Evolutionary conservation across 2,888 invertebrate species (phyloP).

Genomic region (Chloroclysta siterata): DNA sequence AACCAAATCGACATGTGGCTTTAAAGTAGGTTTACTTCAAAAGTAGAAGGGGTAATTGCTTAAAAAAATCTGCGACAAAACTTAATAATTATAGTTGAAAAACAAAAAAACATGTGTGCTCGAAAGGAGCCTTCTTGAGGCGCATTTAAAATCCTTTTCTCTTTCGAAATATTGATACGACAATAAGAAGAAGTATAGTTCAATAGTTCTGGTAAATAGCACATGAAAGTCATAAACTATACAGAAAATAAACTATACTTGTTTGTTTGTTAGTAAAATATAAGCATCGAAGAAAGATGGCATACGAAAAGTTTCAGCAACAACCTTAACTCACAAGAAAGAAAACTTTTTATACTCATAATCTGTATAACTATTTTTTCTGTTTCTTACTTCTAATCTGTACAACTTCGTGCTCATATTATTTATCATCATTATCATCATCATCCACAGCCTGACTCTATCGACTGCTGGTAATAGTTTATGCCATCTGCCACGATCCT

Average conservation of each 20-base stretch:
- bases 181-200: not conserved
- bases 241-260: conserved; percentile 4
- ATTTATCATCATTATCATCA: not conserved
- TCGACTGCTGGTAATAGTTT: no score
- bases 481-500: no score
- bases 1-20: no score
- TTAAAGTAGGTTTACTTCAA: no score
- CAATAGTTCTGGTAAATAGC: not conserved
- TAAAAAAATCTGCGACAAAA: no score
- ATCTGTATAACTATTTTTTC: conserved; percentile 17
- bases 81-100: no score
- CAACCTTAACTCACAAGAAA: conserved; percentile 37
- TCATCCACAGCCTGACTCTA: no score
- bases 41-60: no score
- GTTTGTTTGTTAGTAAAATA: conserved; percentile 25
- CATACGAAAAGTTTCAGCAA: conserved; percentile 35
- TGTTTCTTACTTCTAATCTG: conserved; percentile 14
- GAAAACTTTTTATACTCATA: conserved; percentile 32
- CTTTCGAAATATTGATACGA: no score
- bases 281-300: conserved; percentile 28
- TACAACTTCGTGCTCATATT: conserved; percentile 23
- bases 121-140: no score
- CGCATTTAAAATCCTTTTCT: no score
- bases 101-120: no score
- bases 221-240: conserved; percentile 1